Percentiles rank a stretch among this genome's conserved stretches.
Evolutionary conservation across 2,113 vertebrate genomes (phyloP).

Genomic region (Elgaria multicarinata): DNA sequence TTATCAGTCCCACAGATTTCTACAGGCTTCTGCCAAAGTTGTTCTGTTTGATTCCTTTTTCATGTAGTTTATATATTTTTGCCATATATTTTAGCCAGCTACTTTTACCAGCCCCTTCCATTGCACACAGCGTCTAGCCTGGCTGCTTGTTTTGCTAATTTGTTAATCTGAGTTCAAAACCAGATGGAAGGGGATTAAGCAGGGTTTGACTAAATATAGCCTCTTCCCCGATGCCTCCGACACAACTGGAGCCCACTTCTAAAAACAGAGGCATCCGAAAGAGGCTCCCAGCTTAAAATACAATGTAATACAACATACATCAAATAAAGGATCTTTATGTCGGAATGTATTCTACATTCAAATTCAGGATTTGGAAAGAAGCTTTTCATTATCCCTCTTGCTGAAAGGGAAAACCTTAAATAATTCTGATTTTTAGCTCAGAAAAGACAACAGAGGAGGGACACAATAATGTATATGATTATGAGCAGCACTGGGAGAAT

Average conservation of each 20-base stretch:
- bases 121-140: accelerated
- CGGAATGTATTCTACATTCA: neutral
- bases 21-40: no score
- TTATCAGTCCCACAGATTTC: no score
- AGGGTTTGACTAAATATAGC: conserved; percentile 44
- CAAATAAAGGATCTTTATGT: neutral
- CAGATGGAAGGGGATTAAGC: conserved; percentile 31
- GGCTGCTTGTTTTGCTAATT: neutral
- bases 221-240: conserved; percentile 24
- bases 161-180: neutral
- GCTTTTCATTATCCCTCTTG: neutral
- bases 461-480: neutral
- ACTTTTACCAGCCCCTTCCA: neutral
- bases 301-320: neutral
- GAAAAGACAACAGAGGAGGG: neutral
- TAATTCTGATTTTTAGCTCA: neutral
- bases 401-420: neutral
- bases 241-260: conserved; percentile 3
- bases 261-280: neutral
- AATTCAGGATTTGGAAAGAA: neutral
- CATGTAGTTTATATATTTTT: no score
- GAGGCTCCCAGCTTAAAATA: neutral
- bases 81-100: no score
- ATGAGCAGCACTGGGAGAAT: neutral
- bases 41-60: no score